Evolutionary conservation across 2,888 invertebrate genomes (phyloP).

Genomic region (Oxyteleia sp.): DNA sequence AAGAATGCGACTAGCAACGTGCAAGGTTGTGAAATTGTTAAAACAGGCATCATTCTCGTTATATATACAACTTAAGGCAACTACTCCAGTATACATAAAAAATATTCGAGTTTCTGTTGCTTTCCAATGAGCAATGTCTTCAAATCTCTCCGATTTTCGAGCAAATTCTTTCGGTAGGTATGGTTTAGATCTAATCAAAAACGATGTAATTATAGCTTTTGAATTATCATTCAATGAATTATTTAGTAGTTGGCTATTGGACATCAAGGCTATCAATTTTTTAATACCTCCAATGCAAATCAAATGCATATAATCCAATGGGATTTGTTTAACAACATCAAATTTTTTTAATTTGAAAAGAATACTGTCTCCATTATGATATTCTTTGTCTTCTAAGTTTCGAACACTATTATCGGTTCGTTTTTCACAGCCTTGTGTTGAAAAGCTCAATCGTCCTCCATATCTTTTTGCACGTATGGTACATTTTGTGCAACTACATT

Average conservation of each 20-base stretch:
- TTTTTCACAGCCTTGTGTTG: conserved; percentile 5
- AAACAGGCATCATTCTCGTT: neutral
- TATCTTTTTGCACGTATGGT: conserved; percentile 32
- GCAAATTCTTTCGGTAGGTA: conserved; percentile 3
- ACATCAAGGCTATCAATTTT: conserved; percentile 24
- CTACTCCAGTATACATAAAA: conserved; percentile 8
- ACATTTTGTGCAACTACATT: conserved; percentile 56
- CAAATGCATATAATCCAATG: conserved; percentile 54
- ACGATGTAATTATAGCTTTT: neutral
- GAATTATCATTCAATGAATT: neutral
- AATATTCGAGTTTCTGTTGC: neutral
- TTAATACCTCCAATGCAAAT: conserved; percentile 42
- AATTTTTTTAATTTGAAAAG: conserved; percentile 41
- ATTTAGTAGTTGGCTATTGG: neutral
- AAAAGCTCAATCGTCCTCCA: conserved; percentile 37
- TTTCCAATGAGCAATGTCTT: neutral
- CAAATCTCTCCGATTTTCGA: neutral
- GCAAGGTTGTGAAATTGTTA: neutral
- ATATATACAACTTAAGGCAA: conserved; percentile 1
- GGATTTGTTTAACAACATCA: conserved; percentile 43
- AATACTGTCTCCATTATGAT: conserved; percentile 42
- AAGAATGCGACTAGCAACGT: conserved; percentile 1
- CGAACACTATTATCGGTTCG: conserved; percentile 33
- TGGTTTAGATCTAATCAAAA: neutral
- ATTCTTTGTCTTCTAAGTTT: conserved; percentile 15